phyloP scores from a whole-genome alignment of 1,140 invertebrate species.

The Arctopsyche grandis region DNA sequence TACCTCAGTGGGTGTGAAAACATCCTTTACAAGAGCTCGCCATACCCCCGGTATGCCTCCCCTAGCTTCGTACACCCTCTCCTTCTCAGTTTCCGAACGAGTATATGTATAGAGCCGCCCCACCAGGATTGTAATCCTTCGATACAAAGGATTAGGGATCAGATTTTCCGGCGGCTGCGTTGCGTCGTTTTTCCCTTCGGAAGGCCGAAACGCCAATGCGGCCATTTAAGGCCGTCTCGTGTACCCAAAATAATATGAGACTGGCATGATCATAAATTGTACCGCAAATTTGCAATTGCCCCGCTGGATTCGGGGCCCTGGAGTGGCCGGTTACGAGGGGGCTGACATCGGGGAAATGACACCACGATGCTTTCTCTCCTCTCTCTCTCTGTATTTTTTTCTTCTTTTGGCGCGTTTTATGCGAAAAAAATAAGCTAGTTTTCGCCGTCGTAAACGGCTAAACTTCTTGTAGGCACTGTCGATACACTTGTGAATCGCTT shows the following conservation, averaged over 20 bases:
- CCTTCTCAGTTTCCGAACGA: slow-evolving; percentile 16
- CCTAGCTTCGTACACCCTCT: background rate
- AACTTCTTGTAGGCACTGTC: background rate
- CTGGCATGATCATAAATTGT: slow-evolving; percentile 63
- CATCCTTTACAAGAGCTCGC: slow-evolving; percentile 49
- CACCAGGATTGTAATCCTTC: slow-evolving; percentile 41
- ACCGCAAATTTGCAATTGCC: slow-evolving; percentile 67
- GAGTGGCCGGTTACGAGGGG: slow-evolving; percentile 15
- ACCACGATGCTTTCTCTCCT: background rate
- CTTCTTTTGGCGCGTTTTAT: background rate
- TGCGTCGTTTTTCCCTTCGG: slow-evolving; percentile 34
- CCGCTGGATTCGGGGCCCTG: slow-evolving; percentile 49
- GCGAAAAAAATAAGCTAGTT: slow-evolving; percentile 9
- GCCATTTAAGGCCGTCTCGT: slow-evolving; percentile 60
- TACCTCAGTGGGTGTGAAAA: slow-evolving; percentile 54
- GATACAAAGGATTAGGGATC: slow-evolving; percentile 39
- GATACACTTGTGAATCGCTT: background rate
- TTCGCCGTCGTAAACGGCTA: background rate
- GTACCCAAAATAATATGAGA: slow-evolving; percentile 60
- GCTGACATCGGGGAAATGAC: slow-evolving; percentile 1
- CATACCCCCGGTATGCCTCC: background rate
- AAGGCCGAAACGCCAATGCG: slow-evolving; percentile 62
- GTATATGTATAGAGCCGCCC: background rate
- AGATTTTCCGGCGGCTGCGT: slow-evolving; percentile 37
- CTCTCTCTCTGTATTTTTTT: background rate